Percentiles rank a stretch among this genome's conserved stretches.
These are phyloP conservation scores for Apamea epomidion DNA, from an alignment of 2,888 invertebrate species.

Conservation along the genomic window DNA sequence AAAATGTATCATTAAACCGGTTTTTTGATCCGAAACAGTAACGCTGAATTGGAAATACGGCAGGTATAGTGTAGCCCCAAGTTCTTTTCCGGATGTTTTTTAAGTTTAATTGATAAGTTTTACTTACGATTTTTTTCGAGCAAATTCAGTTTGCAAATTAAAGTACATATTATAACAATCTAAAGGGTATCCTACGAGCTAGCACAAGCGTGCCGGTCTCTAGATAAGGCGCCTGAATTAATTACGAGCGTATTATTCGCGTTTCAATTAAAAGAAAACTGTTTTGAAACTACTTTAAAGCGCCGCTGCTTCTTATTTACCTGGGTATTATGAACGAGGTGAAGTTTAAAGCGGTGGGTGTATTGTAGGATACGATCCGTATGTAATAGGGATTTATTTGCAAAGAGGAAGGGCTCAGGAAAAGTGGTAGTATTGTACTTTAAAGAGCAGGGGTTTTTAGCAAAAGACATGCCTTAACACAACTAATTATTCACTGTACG, in stretches of 20 bases:
- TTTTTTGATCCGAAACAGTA: not conserved
- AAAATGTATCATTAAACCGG: not conserved
- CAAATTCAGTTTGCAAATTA: not conserved
- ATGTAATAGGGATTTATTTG: conserved; percentile 14
- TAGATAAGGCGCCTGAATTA: conserved; percentile 49
- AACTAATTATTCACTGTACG: too few relatives aligned
- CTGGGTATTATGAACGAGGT: conserved; percentile 41
- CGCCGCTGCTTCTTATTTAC: conserved; percentile 22
- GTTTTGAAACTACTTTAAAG: conserved; percentile 52
- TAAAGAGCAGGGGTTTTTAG: not conserved
- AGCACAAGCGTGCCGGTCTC: conserved; percentile 12
- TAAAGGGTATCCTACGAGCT: not conserved
- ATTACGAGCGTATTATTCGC: conserved; percentile 51
- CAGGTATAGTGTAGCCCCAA: not conserved
- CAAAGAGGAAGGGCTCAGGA: not conserved
- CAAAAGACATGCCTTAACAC: not conserved
- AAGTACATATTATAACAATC: not conserved
- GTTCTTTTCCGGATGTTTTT: not conserved
- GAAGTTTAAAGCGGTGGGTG: conserved; percentile 18
- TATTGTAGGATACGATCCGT: not conserved
- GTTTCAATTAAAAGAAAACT: conserved; percentile 51
- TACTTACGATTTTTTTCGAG: not conserved
- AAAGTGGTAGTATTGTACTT: not conserved
- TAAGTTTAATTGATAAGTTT: not conserved
- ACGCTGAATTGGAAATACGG: too few relatives aligned